Conservation (phyloP, 2,797 vertebrate species). For the Notamacropus eugenii region DNA sequence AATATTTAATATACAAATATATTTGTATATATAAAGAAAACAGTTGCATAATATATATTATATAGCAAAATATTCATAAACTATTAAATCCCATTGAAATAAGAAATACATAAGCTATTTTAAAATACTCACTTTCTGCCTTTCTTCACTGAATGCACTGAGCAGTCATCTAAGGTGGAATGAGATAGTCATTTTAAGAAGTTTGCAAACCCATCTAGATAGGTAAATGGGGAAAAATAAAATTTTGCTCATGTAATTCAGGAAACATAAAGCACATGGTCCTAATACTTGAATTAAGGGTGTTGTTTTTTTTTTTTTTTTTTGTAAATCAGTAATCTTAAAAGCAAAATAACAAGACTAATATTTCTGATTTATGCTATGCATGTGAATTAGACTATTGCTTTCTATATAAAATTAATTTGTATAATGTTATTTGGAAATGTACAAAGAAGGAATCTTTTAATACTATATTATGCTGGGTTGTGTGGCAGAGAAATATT, state of each 20-base stretch:
- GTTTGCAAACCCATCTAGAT: not conserved
- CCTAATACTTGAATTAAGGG: not conserved
- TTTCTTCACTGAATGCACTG: not conserved
- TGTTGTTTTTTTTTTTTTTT: too few relatives aligned
- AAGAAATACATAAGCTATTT: not conserved
- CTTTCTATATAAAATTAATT: not conserved
- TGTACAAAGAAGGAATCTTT: not conserved
- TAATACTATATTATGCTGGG: not conserved
- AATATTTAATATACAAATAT: not conserved
- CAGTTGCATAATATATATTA: not conserved
- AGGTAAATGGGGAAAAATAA: not conserved
- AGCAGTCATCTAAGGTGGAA: not conserved
- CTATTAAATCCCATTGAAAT: not conserved
- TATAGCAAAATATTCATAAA: not conserved
- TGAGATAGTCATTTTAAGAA: constrained; percentile 3
- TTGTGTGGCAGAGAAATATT: constrained; percentile 20
- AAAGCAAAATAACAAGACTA: not conserved
- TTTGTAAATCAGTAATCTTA: not conserved
- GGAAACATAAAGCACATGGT: not conserved
- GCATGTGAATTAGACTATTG: constrained; percentile 37
- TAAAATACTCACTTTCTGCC: not conserved
- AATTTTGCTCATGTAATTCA: constrained; percentile 39
- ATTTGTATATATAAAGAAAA: not conserved
- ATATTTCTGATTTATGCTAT: constrained; percentile 23
- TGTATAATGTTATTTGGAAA: not conserved